phyloP scores from a whole-genome alignment of 2,797 vertebrate species.

The Cossypha dichroa region DNA sequence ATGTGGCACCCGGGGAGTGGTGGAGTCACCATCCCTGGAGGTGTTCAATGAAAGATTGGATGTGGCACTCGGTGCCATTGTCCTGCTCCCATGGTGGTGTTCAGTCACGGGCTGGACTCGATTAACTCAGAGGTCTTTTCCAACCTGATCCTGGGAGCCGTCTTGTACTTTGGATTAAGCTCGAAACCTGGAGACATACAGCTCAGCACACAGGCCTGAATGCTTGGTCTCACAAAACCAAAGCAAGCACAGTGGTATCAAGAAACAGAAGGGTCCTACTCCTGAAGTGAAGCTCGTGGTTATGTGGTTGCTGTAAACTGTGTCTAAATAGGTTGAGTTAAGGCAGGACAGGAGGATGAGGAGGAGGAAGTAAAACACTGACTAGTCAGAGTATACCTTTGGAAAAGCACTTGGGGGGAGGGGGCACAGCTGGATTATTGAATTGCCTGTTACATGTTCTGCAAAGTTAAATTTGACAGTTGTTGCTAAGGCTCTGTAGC shows the following conservation, averaged over 20 bases:
- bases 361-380: neutral
- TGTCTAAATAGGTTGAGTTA: neutral
- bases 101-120: fast-evolving
- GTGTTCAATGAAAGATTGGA: neutral
- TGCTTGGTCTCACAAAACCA: neutral
- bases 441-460: neutral
- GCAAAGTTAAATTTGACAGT: neutral
- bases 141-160: neutral
- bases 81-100: fast-evolving
- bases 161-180: neutral
- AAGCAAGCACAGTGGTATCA: fast-evolving
- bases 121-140: neutral
- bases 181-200: neutral
- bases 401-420: fast-evolving
- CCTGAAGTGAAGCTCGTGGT: neutral
- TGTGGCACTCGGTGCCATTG: neutral
- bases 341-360: neutral
- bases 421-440: neutral
- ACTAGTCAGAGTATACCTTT: neutral
- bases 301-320: neutral
- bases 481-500: neutral
- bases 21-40: neutral
- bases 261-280: neutral
- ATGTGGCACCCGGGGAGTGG: neutral
- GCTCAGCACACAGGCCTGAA: neutral